phyloP scores from a whole-genome alignment of 2,113 vertebrate species.

The Chionomys nivalis region DNA sequence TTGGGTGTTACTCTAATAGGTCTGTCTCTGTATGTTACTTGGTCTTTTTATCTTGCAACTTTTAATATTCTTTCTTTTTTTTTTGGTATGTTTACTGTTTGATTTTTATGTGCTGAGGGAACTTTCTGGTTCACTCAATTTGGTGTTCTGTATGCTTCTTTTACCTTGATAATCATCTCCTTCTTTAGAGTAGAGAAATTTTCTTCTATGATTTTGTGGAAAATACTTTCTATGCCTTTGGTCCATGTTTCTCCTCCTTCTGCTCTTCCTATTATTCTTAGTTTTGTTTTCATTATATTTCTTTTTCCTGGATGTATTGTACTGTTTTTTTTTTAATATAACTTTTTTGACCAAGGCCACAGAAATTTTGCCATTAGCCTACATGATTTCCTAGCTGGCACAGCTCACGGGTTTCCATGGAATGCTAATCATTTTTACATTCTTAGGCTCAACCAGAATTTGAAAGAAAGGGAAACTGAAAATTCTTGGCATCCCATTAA shows the following conservation, averaged over 20 bases:
- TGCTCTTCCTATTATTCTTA: background rate
- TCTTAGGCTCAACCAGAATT: background rate
- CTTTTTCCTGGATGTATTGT: background rate
- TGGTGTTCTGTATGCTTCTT: background rate
- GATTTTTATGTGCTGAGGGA: background rate
- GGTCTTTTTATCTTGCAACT: background rate
- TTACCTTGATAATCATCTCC: background rate
- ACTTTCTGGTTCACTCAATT: background rate
- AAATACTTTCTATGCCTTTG: background rate
- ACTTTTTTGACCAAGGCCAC: background rate
- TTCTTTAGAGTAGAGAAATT: background rate
- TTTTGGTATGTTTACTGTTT: background rate
- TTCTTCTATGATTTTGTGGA: background rate
- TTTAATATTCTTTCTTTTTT: background rate
- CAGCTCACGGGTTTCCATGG: background rate
- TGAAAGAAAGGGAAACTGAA: background rate
- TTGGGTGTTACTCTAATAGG: background rate
- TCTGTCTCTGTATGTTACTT: background rate
- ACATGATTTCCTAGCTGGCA: background rate
- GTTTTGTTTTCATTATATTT: background rate
- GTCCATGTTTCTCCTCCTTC: background rate
- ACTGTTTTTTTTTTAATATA: background rate
- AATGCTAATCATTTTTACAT: background rate
- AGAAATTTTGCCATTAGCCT: background rate
- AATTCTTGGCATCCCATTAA: slow-evolving; percentile 20